Percentiles rank a stretch among this genome's conserved stretches.
Evolutionary conservation across 1,140 invertebrate species (phyloP).

Genomic region (Pseudomyrmex sp.): DNA sequence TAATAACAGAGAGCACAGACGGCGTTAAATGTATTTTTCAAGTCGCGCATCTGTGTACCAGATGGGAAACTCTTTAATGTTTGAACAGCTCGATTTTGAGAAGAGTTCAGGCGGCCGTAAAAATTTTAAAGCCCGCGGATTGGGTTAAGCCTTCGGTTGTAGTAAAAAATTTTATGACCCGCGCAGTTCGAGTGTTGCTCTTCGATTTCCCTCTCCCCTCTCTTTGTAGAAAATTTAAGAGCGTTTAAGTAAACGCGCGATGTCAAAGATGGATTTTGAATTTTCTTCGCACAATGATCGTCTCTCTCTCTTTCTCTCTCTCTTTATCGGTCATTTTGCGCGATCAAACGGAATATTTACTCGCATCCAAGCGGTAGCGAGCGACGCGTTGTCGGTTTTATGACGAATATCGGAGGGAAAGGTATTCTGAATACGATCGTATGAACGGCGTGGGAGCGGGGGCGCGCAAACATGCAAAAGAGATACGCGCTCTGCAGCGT

Average conservation of each 20-base stretch:
- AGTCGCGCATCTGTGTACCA: constrained; percentile 28
- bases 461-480: constrained; percentile 50
- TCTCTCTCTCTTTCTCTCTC: neutral
- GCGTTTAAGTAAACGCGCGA: neutral
- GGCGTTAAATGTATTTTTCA: constrained; percentile 62
- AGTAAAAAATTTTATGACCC: constrained; percentile 41
- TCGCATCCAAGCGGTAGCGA: neutral
- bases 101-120: constrained; percentile 2
- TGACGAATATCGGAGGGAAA: constrained; percentile 56
- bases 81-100: constrained; percentile 44
- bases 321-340: neutral
- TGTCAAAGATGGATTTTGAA: neutral
- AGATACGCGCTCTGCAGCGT: constrained; percentile 66
- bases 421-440: constrained; percentile 32
- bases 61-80: constrained; percentile 47
- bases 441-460: neutral
- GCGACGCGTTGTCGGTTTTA: constrained; percentile 39
- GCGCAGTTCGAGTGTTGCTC: neutral
- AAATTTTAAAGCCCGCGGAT: constrained; percentile 38
- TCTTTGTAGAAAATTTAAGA: too few relatives aligned
- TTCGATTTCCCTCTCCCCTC: neutral
- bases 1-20: constrained; percentile 35
- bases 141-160: constrained; percentile 21
- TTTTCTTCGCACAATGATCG: too few relatives aligned
- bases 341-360: neutral